Base-by-base conservation (phyloP, 2,888 invertebrate genomes). In the Nebria salina region DNA sequence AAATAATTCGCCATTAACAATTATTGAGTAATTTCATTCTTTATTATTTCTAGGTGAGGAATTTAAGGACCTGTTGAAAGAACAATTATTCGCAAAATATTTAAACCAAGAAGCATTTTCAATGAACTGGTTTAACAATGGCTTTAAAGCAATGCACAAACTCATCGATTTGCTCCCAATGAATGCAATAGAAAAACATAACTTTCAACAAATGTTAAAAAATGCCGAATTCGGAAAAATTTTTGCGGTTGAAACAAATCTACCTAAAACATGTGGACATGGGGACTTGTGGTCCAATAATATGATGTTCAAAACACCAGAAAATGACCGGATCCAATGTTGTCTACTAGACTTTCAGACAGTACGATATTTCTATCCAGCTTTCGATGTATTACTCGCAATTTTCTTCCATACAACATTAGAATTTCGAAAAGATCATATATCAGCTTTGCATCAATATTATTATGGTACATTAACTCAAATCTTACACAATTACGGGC, bases 301-400 rank as follows among this genome's bases (percentile, higher is more conserved):
- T 43, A 80, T 80, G 68, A 70, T 80, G 75, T 79, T 79, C 26
- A 74, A 75, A 20, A 42, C 43, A 26, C 6, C 41, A 13, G 74
- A 79, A 15, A 83, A 82, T 34, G 72, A 81, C 43, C 15, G 15
- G 15, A 8, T 13, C 11, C 15, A 70, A 64, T 77, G 77, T 13
- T 26, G 43, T 7, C 42, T 77, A 13, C 82, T 88, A 15, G 88
- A 88, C 83, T 88, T 85, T 81, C 88, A 88, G 83, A 82, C 85
- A 0, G 11, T 4, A 70, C 42, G 77, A 6, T 77, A 77, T 64
- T 70, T 9, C 15, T 77, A 20, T 20, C 20, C 20, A 20, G 20
- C 20, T 20, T 20, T 20, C 20, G 20, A 20, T 20, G 20, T 20
- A 1, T 7, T 43, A 13, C 25, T 25, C 20, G 8, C 26, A 11